Conservation (phyloP, 1,140 invertebrate species). For the Leguminivora glycinivorella region DNA sequence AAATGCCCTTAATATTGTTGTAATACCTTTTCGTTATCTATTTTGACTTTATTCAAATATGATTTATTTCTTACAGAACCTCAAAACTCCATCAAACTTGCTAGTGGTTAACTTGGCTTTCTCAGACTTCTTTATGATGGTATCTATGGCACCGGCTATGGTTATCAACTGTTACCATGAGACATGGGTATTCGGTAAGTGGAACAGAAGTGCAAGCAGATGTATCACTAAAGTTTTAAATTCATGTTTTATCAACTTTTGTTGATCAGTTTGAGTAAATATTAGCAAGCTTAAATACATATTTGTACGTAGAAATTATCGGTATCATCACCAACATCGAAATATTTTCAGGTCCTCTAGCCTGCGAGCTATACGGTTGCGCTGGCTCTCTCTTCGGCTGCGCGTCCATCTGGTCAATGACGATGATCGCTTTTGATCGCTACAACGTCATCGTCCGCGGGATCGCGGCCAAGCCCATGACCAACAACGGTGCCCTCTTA, state of each 20-base stretch:
- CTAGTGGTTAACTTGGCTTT: constrained; percentile 92
- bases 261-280: not conserved
- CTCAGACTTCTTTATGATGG: constrained; percentile 94
- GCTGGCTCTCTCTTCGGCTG: constrained; percentile 90
- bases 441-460: constrained; percentile 93
- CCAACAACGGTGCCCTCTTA: constrained; percentile 83
- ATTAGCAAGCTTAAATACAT: not conserved
- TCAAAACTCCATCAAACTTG: constrained; percentile 91
- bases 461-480: constrained; percentile 84
- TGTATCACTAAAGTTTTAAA: no score
- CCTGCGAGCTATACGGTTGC: constrained; percentile 90
- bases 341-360: constrained; percentile 81
- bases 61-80: constrained; percentile 62
- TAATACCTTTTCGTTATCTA: not conserved
- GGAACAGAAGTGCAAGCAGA: not conserved
- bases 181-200: constrained; percentile 89
- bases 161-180: constrained; percentile 92
- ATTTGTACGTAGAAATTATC: not conserved
- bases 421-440: constrained; percentile 90
- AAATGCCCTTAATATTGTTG: no score
- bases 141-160: constrained; percentile 90
- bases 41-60: not conserved
- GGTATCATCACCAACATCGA: not conserved
- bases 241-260: not conserved
- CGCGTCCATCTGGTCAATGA: constrained; percentile 92